A percentile compares a stretch with the other conserved stretches of the same genome.
These are phyloP conservation scores for Elysia crispata DNA, from an alignment of 2,888 invertebrate genomes.

Conservation along the genomic window DNA sequence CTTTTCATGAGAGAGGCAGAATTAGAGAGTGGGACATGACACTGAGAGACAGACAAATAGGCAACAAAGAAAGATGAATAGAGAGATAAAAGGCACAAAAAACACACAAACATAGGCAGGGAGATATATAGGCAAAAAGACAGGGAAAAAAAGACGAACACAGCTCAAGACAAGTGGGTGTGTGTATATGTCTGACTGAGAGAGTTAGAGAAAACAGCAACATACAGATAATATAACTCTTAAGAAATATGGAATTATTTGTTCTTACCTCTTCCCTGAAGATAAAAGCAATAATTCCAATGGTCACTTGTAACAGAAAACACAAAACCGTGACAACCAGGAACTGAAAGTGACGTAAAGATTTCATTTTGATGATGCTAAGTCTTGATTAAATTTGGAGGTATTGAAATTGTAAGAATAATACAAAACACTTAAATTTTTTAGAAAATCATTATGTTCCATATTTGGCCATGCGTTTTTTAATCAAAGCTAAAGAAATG, in stretches of 20 bases:
- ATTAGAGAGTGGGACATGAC: too few relatives aligned
- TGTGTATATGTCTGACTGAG: too few relatives aligned
- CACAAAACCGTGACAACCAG: constrained; percentile 87
- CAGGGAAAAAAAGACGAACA: constrained; percentile 21
- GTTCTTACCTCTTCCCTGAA: constrained; percentile 84
- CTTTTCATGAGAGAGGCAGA: too few relatives aligned
- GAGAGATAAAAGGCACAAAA: too few relatives aligned
- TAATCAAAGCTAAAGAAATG: neutral
- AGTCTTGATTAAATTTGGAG: too few relatives aligned
- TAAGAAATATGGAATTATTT: neutral
- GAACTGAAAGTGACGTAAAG: constrained; percentile 80
- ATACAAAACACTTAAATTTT: neutral
- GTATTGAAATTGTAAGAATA: too few relatives aligned
- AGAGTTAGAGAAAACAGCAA: neutral
- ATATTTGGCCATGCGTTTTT: neutral
- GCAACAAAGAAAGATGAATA: too few relatives aligned
- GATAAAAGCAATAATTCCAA: constrained; percentile 87
- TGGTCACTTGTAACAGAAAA: constrained; percentile 87
- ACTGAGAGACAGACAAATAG: neutral
- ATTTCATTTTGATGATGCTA: too few relatives aligned
- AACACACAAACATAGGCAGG: too few relatives aligned
- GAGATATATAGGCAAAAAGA: constrained; percentile 18
- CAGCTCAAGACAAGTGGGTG: too few relatives aligned
- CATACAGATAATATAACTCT: neutral
- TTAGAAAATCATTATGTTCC: too few relatives aligned